phyloP scores from a whole-genome alignment of 2,888 invertebrate genomes.

The Mesopsocus fuscifrons region DNA sequence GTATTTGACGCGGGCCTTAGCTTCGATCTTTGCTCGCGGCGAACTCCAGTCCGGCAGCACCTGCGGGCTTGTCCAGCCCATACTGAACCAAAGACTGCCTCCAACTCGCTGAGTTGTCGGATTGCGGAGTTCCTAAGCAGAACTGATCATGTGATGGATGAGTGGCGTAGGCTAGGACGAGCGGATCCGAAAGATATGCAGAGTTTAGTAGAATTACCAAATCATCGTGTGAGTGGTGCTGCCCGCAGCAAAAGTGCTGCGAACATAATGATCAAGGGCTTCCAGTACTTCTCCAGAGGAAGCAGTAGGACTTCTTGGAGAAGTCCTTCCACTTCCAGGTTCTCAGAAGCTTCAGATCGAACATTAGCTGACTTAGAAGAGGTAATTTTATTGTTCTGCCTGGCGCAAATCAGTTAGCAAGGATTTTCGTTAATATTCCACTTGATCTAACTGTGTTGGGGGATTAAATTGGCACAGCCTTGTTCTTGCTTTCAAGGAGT shows the following conservation, averaged over 20 bases:
- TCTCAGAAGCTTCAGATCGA: constrained; percentile 9
- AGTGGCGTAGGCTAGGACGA: constrained; percentile 52
- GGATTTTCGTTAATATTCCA: too few species aligned
- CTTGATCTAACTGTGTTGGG: too few species aligned
- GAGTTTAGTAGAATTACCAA: constrained; percentile 14
- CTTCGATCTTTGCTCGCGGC: constrained; percentile 41
- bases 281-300: constrained; percentile 33
- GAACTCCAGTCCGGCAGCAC: constrained; percentile 35
- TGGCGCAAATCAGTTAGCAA: too few species aligned
- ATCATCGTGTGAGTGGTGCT: neutral
- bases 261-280: constrained; percentile 67
- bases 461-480: too few species aligned
- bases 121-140: constrained; percentile 62
- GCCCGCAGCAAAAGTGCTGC: constrained; percentile 39
- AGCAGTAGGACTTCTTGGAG: constrained; percentile 11
- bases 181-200: constrained; percentile 21
- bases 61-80: constrained; percentile 57
- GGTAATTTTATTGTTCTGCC: too few species aligned
- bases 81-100: constrained; percentile 54
- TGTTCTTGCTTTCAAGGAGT: too few species aligned
- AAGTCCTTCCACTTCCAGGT: constrained; percentile 9
- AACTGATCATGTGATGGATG: constrained; percentile 77
- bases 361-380: constrained; percentile 16
- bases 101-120: constrained; percentile 51
- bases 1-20: constrained; percentile 66